These are phyloP conservation scores for Hydrotaea cyrtoneurina DNA, from an alignment of 2,888 invertebrate species.

Conservation along the genomic window DNA sequence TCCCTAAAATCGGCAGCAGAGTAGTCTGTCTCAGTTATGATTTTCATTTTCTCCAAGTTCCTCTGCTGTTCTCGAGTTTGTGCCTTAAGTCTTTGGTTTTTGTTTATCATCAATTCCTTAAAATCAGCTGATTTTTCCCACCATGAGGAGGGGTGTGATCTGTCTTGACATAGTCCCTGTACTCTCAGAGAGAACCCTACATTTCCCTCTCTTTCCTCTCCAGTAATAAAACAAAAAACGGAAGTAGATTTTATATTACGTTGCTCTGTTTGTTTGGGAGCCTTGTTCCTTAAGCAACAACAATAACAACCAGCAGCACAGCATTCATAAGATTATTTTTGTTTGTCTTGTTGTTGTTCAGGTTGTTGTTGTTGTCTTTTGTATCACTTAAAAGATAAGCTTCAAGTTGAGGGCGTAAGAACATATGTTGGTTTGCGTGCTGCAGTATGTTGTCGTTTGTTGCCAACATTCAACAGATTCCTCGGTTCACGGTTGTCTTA, in stretches of 20 bases:
- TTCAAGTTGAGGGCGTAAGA: conserved; percentile 75
- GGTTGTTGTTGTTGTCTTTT: conserved; percentile 4
- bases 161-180: too few species aligned
- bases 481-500: neutral
- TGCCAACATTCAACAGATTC: conserved; percentile 38
- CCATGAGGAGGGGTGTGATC: too few species aligned
- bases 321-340: too few species aligned
- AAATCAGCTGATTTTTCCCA: too few species aligned
- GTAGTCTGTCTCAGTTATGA: too few species aligned
- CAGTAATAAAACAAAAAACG: too few species aligned
- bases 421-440: conserved; percentile 76
- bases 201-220: neutral
- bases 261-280: too few species aligned
- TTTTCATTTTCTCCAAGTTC: too few species aligned
- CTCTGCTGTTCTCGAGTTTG: too few species aligned
- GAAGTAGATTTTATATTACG: neutral
- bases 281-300: neutral
- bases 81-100: conserved; percentile 28
- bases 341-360: neutral
- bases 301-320: neutral
- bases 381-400: conserved; percentile 51
- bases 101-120: neutral
- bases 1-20: too few species aligned
- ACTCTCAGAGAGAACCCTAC: too few species aligned
- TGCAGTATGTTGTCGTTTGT: conserved; percentile 67